A percentile compares a stretch with the other conserved stretches of the same genome.
Evolutionary conservation across 2,113 vertebrate species (phyloP).

Genomic region (Callopanchax toddi): DNA sequence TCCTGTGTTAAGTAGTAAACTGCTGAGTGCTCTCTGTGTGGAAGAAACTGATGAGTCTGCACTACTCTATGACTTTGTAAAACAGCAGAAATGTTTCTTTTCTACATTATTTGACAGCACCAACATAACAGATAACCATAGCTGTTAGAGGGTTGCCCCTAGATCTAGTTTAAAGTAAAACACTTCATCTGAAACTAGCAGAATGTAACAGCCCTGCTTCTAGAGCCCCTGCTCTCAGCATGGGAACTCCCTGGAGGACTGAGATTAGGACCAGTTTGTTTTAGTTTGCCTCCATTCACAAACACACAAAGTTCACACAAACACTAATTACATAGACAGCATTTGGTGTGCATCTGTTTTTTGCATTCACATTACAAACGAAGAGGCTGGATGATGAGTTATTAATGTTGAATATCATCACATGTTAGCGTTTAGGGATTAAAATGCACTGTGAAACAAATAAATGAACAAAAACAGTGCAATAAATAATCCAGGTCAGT

Average conservation of each 20-base stretch:
- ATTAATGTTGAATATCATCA: not conserved
- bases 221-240: slow-evolving; percentile 14
- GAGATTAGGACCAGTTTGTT: slow-evolving; percentile 27
- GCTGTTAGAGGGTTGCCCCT: not conserved
- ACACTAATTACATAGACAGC: slow-evolving; percentile 12
- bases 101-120: not conserved
- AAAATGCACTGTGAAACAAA: not conserved
- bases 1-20: slow-evolving; percentile 57
- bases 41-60: slow-evolving; percentile 42
- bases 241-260: slow-evolving; percentile 25
- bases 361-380: not conserved
- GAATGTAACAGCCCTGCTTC: not conserved
- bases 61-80: slow-evolving; percentile 27
- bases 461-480: too few relatives aligned
- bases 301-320: slow-evolving; percentile 20
- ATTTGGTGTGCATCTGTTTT: not conserved
- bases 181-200: not conserved
- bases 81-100: slow-evolving; percentile 2
- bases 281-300: slow-evolving; percentile 22
- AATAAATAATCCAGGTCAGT: slow-evolving; percentile 15
- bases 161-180: not conserved
- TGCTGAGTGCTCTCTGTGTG: slow-evolving; percentile 20
- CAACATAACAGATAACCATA: not conserved
- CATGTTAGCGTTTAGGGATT: not conserved
- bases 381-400: not conserved